These are phyloP conservation scores for Microplitis manilae DNA, from an alignment of 2,888 invertebrate genomes.

Conservation along the genomic window DNA sequence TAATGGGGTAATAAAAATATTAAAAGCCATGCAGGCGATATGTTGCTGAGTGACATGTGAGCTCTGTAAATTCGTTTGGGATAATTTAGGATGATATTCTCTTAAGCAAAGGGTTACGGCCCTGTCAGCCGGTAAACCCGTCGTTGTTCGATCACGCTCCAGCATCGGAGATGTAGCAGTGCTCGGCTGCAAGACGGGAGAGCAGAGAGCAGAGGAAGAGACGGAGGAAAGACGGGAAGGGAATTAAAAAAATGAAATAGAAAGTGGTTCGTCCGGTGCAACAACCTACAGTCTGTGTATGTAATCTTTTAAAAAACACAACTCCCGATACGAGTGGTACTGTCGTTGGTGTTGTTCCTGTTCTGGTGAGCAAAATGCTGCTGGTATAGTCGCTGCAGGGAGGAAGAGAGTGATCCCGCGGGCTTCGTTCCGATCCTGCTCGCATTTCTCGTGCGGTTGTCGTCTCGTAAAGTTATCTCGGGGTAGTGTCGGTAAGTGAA, in stretches of 20 bases:
- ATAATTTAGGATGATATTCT: constrained; percentile 51
- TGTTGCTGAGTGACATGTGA: not conserved
- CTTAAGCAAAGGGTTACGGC: constrained; percentile 52
- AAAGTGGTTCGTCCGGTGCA: constrained; percentile 70
- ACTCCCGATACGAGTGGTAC: constrained; percentile 13
- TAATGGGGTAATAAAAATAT: not conserved
- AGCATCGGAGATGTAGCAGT: constrained; percentile 11
- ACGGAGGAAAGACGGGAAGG: constrained; percentile 46
- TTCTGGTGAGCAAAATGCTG: constrained; percentile 50
- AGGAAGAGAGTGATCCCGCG: constrained; percentile 57
- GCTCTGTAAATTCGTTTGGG: constrained; percentile 51
- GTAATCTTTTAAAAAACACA: constrained; percentile 49
- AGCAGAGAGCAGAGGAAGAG: constrained; percentile 34
- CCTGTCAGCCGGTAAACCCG: constrained; percentile 60
- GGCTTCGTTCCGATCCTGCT: constrained; percentile 62
- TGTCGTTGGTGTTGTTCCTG: constrained; percentile 42
- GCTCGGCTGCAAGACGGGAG: not conserved
- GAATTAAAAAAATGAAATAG: constrained; percentile 63
- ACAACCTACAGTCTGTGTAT: constrained; percentile 61
- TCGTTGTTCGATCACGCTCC: constrained; percentile 48
- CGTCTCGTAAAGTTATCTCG: constrained; percentile 70
- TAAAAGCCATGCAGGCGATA: not conserved
- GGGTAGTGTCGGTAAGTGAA: constrained; percentile 67
- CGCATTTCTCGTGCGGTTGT: constrained; percentile 72
- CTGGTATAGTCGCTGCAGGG: constrained; percentile 37